Base-by-base conservation (phyloP, 2,888 invertebrate species). In the Eurytoma californica region DNA sequence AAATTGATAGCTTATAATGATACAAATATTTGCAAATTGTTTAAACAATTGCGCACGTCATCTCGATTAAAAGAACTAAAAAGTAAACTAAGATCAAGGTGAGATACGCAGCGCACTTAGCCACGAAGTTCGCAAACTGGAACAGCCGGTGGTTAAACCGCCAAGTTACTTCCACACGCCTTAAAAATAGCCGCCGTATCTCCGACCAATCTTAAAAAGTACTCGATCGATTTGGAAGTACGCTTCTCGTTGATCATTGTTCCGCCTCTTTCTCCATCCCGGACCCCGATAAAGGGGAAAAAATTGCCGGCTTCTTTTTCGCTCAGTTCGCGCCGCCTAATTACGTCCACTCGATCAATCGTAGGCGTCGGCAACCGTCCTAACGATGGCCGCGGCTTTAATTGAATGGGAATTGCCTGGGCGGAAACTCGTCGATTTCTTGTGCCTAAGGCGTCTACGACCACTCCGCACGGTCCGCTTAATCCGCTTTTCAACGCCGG, bases 311-410 rank as follows among this genome's bases (percentile, higher is more conserved):
- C 9, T 47, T 20, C 14, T 72, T 30, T 61, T 7, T 39, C 7
- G 63, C 39, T 14, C n/a, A 20, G 5, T 12, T n/a, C 55, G 47
- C 18, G 53, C 18, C 69, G 68, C 53, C 68, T 68, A 61, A 76
- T 76, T 76, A 69, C 76, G 69, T 63, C 68, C 63, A 69, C 69
- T 76, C 76, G 76, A 69, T 76, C 76, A 76, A 76, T 68, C 76
- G 53, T 12, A 53, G 39, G 57, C 63, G 14, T 14, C 63, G 67
- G 28, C 67, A 58, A 13, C 67, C 49, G 58, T 7, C n/a, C 57
- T 74, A 66, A 58, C 67, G 67, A 58, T 20, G 14, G 13, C 39
- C 47, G 76, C 16, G 68, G 53, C 61, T 61, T 75, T 69, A 76
- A 76, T 76, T 66, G 67, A 75, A 75, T 67, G n/a, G 67, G 53